Base-by-base conservation (phyloP, 2,888 invertebrate genomes). In the Drosophila peninsularis region DNA sequence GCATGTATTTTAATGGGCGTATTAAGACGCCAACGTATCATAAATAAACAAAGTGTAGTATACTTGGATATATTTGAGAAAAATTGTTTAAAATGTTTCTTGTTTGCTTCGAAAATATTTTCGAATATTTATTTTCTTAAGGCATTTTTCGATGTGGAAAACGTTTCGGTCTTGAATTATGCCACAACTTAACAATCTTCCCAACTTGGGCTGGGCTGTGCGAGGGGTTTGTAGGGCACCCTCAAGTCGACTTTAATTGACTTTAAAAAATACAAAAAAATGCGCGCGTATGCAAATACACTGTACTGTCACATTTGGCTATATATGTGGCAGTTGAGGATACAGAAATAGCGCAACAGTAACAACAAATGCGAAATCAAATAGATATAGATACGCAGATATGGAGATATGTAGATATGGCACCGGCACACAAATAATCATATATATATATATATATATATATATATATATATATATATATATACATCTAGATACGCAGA, bases 301-400 rank as follows among this genome's bases (percentile, higher is more conserved):
- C 61, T 78, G 75, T 67, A 61, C 62, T 77, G 67, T 79, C 57
- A 75, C 63, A 47, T 72, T 45, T 39, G 32, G 30, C 42, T 24
- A 30, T 44, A 24, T 54, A 41, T 63, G 50, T 58, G 42, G 58
- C 54, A 44, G 60, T 47, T 54, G 50, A 64, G 65, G 49, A 68
- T 71, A 77, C 78, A 64, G 63, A 83, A 86, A 80, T 85, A 86
- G 78, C 64, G 71, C 42, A 63, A 58, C 39, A 58, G 36, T 57
- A 62, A 42, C 52, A 78, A 62, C 62, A 72, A 82, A 82, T 86
- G 80, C 83, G 74, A 82, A 80, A 83, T 80, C 69, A 82, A 77
- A 75, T 69, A 80, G 69, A 80, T 71, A 69, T 49, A 67, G 65
- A 63, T 56, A 61, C 44, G 56, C 50, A 62, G 47, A 62, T 66